phyloP scores from a whole-genome alignment of 2,888 invertebrate species.

The Acheta domesticus region DNA sequence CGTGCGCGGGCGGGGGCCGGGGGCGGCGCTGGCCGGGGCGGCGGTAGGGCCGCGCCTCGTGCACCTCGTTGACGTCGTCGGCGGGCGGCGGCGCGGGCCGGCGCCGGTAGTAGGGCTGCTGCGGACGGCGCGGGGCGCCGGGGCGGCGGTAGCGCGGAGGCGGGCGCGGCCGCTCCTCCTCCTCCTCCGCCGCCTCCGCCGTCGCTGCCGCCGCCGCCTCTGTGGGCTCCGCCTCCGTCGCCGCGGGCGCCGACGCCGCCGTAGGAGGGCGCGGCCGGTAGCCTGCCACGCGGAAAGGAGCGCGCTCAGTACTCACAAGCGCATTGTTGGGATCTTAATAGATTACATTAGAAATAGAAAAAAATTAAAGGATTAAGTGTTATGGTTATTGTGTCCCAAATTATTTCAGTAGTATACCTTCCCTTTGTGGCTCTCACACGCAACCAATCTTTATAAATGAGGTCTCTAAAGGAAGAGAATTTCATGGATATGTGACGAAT shows the following conservation, averaged over 20 bases:
- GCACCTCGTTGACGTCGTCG: neutral
- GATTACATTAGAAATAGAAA: no score
- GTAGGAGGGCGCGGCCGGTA: neutral
- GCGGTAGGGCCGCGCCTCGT: neutral
- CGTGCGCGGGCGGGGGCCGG: neutral
- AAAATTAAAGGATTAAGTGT: no score
- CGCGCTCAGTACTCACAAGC: no score
- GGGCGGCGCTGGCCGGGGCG: neutral
- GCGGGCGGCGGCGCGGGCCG: neutral
- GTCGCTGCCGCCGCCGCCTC: neutral
- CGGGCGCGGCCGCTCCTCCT: neutral
- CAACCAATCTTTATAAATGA: no score
- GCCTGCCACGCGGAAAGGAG: neutral
- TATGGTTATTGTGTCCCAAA: no score
- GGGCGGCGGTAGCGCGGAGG: neutral
- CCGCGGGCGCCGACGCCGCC: constrained; percentile 22
- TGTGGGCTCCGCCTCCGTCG: neutral
- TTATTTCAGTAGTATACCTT: no score
- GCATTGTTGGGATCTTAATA: no score
- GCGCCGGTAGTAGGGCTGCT: neutral
- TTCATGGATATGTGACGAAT: no score
- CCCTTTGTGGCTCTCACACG: no score
- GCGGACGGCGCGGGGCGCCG: neutral
- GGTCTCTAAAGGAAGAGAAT: no score
- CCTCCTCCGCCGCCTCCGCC: neutral